Conservation (phyloP, 2,797 vertebrate species). For the Todus mexicanus region DNA sequence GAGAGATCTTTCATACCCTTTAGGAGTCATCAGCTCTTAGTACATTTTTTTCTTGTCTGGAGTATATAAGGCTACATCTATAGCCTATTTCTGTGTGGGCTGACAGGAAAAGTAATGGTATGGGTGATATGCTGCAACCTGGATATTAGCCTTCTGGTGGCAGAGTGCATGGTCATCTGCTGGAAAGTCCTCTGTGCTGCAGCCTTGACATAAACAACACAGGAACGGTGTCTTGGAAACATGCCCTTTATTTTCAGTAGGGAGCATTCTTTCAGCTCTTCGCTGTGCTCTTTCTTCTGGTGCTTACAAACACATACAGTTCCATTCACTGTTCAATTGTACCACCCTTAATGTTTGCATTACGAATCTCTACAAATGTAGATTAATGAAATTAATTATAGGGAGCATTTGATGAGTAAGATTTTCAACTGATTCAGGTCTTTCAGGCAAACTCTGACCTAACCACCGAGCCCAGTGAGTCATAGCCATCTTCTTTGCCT, state of each 20-base stretch:
- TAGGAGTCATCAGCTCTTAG: not conserved
- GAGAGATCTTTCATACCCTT: not conserved
- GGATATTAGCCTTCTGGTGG: not conserved
- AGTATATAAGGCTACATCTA: not conserved
- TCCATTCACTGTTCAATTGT: not conserved
- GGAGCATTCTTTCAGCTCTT: not conserved
- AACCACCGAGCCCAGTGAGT: slow-evolving; percentile 6
- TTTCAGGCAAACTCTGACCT: slow-evolving; percentile 16
- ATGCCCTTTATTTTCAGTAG: not conserved
- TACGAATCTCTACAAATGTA: not conserved
- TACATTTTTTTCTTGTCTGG: not conserved
- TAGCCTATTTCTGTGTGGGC: not conserved
- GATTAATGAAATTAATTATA: slow-evolving; percentile 38
- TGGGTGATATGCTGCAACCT: not conserved
- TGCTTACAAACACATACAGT: not conserved
- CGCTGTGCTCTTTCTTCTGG: not conserved
- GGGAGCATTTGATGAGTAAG: slow-evolving; percentile 31
- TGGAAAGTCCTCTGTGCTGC: not conserved
- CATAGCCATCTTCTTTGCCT: not conserved
- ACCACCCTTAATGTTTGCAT: not conserved
- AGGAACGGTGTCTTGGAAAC: not conserved
- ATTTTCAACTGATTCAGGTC: slow-evolving; percentile 9
- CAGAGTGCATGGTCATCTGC: not conserved
- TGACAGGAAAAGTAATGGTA: not conserved
- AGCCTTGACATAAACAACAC: not conserved